phyloP scores from a whole-genome alignment of 2,888 invertebrate species.

The Aphodius granarius region DNA sequence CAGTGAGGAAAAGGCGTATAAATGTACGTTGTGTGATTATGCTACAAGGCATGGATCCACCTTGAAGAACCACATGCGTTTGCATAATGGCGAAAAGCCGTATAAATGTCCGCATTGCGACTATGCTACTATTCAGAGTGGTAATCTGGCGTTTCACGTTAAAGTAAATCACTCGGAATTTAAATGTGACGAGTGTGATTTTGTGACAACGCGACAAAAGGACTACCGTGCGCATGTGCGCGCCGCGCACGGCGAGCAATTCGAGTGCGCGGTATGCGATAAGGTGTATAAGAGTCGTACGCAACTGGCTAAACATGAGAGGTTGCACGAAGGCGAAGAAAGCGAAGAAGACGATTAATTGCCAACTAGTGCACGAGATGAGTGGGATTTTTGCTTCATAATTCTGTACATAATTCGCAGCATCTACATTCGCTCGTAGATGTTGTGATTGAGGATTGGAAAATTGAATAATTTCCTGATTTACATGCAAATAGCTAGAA shows the following conservation, averaged over 20 bases:
- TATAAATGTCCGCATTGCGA: conserved; percentile 43
- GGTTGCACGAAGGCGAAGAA: not conserved
- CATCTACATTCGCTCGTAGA: too few relatives aligned
- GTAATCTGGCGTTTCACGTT: not conserved
- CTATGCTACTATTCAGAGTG: not conserved
- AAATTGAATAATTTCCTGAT: too few relatives aligned
- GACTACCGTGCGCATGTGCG: not conserved
- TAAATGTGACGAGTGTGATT: not conserved
- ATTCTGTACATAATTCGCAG: too few relatives aligned
- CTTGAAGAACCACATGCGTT: conserved; percentile 42
- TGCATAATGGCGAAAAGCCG: conserved; percentile 45
- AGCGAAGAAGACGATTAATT: too few relatives aligned
- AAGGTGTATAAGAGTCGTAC: conserved; percentile 37
- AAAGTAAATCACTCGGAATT: not conserved
- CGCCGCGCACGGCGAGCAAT: not conserved
- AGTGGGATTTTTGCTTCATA: too few relatives aligned
- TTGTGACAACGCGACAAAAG: not conserved
- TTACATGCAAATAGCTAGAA: too few relatives aligned
- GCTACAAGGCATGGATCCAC: conserved; percentile 39
- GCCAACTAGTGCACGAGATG: too few relatives aligned
- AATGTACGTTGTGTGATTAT: conserved; percentile 43
- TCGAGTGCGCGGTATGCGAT: too few relatives aligned
- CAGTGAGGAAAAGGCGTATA: conserved; percentile 39
- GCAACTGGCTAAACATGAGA: too few relatives aligned
- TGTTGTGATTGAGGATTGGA: too few relatives aligned